Percentiles rank a stretch among this genome's conserved stretches.
These are phyloP conservation scores for Stomatorhinus ivindoensis DNA, from an alignment of 2,113 vertebrate genomes.

Conservation along the genomic window DNA sequence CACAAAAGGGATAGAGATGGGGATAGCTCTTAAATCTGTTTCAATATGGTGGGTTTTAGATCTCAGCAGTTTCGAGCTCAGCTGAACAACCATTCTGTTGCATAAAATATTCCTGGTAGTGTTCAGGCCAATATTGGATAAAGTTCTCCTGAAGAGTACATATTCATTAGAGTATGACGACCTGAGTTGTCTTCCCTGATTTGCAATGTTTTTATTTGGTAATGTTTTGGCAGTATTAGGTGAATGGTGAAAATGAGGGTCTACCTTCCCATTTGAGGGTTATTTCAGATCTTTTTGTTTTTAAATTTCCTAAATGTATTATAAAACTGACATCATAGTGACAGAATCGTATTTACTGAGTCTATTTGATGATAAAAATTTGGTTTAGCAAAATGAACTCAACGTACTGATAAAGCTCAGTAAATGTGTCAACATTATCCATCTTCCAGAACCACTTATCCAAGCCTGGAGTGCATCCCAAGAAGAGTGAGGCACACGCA, in stretches of 20 bases:
- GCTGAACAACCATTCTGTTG: background rate
- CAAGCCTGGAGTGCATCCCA: background rate
- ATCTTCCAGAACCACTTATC: background rate
- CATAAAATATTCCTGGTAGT: background rate
- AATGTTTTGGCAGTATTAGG: background rate
- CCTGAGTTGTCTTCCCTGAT: background rate
- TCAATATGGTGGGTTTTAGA: background rate
- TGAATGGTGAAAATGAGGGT: background rate
- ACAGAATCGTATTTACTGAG: background rate
- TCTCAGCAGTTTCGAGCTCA: background rate
- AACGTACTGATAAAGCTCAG: background rate
- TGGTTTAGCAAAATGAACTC: background rate
- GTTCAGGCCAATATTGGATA: background rate
- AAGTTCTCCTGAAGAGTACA: background rate
- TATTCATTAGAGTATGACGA: background rate
- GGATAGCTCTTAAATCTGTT: background rate
- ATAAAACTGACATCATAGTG: background rate
- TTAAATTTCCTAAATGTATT: background rate
- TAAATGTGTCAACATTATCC: background rate
- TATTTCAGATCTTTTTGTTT: background rate
- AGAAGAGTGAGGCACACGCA: background rate
- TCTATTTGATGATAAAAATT: background rate
- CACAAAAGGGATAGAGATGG: background rate
- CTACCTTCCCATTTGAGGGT: background rate
- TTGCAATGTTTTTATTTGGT: background rate